A percentile compares a stretch with the other conserved stretches of the same genome.
Evolutionary conservation across 2,888 invertebrate genomes (phyloP).

Genomic region (Pemphredon lugubris): DNA sequence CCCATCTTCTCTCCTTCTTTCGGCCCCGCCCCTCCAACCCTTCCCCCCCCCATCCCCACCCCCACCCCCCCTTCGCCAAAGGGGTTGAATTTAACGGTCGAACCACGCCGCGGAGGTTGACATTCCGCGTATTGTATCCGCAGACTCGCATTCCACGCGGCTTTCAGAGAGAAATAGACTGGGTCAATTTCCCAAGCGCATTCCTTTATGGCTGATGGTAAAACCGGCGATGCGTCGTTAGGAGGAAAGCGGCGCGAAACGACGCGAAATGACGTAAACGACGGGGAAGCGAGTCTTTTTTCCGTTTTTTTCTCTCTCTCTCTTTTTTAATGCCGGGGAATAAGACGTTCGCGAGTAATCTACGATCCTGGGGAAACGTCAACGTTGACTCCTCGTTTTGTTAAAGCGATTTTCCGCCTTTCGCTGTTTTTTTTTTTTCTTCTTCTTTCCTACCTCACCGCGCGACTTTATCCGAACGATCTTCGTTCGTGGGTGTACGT

Average conservation of each 20-base stretch:
- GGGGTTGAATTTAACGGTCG: slow-evolving; percentile 30
- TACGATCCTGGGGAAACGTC: too few relatives aligned
- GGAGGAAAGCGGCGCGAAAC: not conserved
- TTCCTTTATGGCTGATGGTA: slow-evolving; percentile 46
- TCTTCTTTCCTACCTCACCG: too few relatives aligned
- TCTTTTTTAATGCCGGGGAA: too few relatives aligned
- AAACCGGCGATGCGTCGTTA: not conserved
- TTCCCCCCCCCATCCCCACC: too few relatives aligned
- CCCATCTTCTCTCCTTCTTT: not conserved
- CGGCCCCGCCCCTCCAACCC: not conserved
- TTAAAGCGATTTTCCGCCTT: too few relatives aligned
- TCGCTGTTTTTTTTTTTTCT: too few relatives aligned
- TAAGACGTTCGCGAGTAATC: too few relatives aligned
- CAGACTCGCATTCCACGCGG: slow-evolving; percentile 37
- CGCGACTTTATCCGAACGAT: too few relatives aligned
- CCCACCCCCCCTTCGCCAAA: too few relatives aligned
- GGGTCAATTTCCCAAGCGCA: slow-evolving; percentile 68
- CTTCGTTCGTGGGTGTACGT: too few relatives aligned
- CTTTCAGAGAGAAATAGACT: slow-evolving; percentile 49
- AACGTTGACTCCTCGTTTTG: too few relatives aligned
- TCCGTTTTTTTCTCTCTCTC: too few relatives aligned
- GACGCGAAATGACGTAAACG: not conserved
- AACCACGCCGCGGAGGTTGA: slow-evolving; percentile 25
- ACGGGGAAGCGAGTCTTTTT: not conserved
- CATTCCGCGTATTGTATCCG: slow-evolving; percentile 46